phyloP scores from a whole-genome alignment of 1,140 invertebrate genomes.

The Zelostemma sp. region DNA sequence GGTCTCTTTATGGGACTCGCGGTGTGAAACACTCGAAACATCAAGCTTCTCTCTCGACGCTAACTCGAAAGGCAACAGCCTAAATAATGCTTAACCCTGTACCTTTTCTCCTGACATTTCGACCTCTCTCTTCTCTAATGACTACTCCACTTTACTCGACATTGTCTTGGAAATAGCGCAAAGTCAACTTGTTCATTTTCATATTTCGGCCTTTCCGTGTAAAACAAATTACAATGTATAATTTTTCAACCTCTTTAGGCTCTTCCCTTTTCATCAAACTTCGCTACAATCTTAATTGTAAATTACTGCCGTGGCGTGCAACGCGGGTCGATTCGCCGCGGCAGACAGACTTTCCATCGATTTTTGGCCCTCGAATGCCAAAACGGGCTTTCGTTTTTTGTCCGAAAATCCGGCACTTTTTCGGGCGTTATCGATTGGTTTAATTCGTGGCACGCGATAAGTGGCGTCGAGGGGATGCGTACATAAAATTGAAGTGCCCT shows the following conservation, averaged over 20 bases:
- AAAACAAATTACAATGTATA: too few relatives aligned
- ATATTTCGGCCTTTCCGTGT: too few relatives aligned
- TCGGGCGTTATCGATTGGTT: too few relatives aligned
- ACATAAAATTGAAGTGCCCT: neutral
- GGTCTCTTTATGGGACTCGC: conserved; percentile 39
- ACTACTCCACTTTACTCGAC: too few relatives aligned
- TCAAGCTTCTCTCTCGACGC: conserved; percentile 35
- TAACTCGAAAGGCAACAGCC: neutral
- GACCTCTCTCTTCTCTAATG: too few relatives aligned
- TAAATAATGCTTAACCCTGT: neutral
- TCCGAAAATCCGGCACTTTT: too few relatives aligned
- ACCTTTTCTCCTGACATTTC: too few relatives aligned
- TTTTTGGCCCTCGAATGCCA: conserved; percentile 45
- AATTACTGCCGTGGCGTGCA: conserved; percentile 38
- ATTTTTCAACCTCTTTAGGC: neutral
- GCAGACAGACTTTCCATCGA: conserved; percentile 41
- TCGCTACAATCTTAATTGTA: conserved; percentile 45
- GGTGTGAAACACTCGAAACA: conserved; percentile 43
- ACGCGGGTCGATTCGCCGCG: conserved; percentile 37
- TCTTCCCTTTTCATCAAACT: conserved; percentile 4
- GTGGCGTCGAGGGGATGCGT: neutral
- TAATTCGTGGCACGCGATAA: too few relatives aligned
- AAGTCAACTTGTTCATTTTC: too few relatives aligned
- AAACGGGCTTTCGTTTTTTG: too few relatives aligned
- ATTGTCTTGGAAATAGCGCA: too few relatives aligned